A percentile compares a stretch with the other conserved stretches of the same genome.
Evolutionary conservation across 1,140 invertebrate genomes (phyloP).

Genomic region (Eriocheir sinensis): DNA sequence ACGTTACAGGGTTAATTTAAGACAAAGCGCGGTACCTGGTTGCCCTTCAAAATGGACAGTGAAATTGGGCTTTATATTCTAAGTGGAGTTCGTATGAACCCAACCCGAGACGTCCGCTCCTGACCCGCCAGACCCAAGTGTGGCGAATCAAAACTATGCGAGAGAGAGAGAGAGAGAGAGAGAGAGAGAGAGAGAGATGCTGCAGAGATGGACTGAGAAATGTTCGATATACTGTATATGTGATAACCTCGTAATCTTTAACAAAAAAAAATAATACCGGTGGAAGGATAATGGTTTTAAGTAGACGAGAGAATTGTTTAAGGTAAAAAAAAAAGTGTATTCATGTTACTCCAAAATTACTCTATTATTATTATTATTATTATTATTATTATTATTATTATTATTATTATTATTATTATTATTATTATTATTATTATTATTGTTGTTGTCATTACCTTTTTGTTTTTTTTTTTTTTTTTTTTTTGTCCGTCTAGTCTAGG

Average conservation of each 20-base stretch:
- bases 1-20: slow-evolving; percentile 25
- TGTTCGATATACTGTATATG: slow-evolving; percentile 71
- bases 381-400: slow-evolving; percentile 26
- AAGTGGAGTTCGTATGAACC: background rate
- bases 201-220: slow-evolving; percentile 69
- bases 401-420: background rate
- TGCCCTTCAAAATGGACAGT: background rate
- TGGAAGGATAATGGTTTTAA: slow-evolving; percentile 40
- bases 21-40: slow-evolving; percentile 6
- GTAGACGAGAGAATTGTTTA: background rate
- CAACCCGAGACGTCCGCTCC: slow-evolving; percentile 49
- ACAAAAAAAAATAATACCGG: too few relatives aligned
- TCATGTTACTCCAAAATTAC: background rate
- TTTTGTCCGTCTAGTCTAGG: slow-evolving; percentile 5
- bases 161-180: slow-evolving; percentile 44
- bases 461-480: too few relatives aligned
- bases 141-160: slow-evolving; percentile 69
- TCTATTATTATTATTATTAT: background rate
- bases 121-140: slow-evolving; percentile 57
- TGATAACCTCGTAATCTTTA: slow-evolving; percentile 64
- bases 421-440: background rate
- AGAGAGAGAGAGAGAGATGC: slow-evolving; percentile 50
- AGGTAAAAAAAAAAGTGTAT: background rate
- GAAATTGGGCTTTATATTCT: background rate
- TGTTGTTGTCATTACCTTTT: background rate